Percentiles rank a stretch among this genome's conserved stretches.
Conservation (phyloP, 2,888 invertebrate species). For the Cephus rjabovi region DNA sequence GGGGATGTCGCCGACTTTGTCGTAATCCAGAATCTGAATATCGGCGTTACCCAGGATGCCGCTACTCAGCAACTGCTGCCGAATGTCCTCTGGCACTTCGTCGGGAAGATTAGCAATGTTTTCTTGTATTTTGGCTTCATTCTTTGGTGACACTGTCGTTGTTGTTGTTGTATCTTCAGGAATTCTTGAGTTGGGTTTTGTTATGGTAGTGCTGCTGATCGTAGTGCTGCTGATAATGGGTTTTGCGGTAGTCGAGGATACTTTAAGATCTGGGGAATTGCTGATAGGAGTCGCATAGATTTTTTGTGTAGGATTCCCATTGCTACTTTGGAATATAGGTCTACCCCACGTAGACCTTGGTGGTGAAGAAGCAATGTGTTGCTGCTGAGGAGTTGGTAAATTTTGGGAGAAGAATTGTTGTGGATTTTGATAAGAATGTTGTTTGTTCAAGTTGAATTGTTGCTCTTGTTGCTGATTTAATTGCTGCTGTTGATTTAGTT, state of each 20-base stretch:
- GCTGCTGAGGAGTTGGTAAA: slow-evolving; percentile 47
- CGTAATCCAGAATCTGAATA: slow-evolving; percentile 88
- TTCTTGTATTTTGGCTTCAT: slow-evolving; percentile 67
- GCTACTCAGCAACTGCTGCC: slow-evolving; percentile 84
- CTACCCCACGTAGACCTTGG: slow-evolving; percentile 55
- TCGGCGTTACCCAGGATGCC: slow-evolving; percentile 90
- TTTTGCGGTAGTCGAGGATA: slow-evolving; percentile 59
- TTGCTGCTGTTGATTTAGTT: slow-evolving; percentile 50
- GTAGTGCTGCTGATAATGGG: slow-evolving; percentile 66
- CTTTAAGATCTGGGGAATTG: slow-evolving; percentile 41
- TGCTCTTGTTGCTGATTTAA: slow-evolving; percentile 57
- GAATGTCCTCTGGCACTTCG: slow-evolving; percentile 88
- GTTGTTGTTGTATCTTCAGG: slow-evolving; percentile 65
- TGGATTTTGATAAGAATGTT: slow-evolving; percentile 54
- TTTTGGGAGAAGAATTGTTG: slow-evolving; percentile 54
- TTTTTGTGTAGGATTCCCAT: slow-evolving; percentile 43
- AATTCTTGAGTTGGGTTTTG: slow-evolving; percentile 69
- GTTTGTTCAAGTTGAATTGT: slow-evolving; percentile 36
- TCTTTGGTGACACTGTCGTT: slow-evolving; percentile 67
- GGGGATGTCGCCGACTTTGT: slow-evolving; percentile 88
- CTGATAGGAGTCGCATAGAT: slow-evolving; percentile 59
- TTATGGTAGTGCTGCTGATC: slow-evolving; percentile 69
- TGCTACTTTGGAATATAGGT: slow-evolving; percentile 41
- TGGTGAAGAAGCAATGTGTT: slow-evolving; percentile 17
- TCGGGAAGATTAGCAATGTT: slow-evolving; percentile 76